Conservation (phyloP, 2,797 vertebrate species). For the Sciurus carolinensis region DNA sequence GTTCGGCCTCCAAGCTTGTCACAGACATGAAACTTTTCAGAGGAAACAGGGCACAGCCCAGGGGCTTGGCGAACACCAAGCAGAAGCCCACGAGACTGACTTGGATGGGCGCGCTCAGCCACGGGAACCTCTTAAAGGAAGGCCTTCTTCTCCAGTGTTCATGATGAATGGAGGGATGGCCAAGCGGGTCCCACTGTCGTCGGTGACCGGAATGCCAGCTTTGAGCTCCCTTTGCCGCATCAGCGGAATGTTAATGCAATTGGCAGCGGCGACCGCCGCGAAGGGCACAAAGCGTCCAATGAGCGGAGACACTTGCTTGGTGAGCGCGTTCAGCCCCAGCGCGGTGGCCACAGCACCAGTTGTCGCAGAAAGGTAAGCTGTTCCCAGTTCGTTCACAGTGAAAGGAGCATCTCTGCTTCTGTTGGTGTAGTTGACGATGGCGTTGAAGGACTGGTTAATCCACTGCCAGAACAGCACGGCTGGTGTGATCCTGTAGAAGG, state of each 20-base stretch:
- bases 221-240: constrained; percentile 99
- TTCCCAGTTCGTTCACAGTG: constrained; percentile 95
- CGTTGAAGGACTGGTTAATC: constrained; percentile 99
- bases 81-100: too few species aligned
- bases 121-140: constrained; percentile 91
- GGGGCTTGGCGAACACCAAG: too few species aligned
- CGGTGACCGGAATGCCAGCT: constrained; percentile 96
- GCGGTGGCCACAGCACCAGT: constrained; percentile 97
- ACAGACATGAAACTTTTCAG: constrained; percentile 95
- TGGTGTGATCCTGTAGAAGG: constrained; percentile 98
- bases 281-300: constrained; percentile 98
- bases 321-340: constrained; percentile 97
- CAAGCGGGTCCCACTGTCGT: constrained; percentile 95
- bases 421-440: constrained; percentile 98
- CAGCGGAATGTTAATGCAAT: constrained; percentile 99
- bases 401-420: constrained; percentile 98
- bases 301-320: constrained; percentile 97
- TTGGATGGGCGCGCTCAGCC: too few species aligned
- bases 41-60: too few species aligned
- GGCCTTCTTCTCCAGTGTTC: constrained; percentile 99
- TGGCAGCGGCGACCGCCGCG: constrained; percentile 98
- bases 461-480: constrained; percentile 99
- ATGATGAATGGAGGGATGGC: constrained; percentile 98
- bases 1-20: constrained; percentile 94
- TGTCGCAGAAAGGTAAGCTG: constrained; percentile 97